Conservation (phyloP, 2,888 invertebrate genomes). For the Phyllotreta striolata region DNA sequence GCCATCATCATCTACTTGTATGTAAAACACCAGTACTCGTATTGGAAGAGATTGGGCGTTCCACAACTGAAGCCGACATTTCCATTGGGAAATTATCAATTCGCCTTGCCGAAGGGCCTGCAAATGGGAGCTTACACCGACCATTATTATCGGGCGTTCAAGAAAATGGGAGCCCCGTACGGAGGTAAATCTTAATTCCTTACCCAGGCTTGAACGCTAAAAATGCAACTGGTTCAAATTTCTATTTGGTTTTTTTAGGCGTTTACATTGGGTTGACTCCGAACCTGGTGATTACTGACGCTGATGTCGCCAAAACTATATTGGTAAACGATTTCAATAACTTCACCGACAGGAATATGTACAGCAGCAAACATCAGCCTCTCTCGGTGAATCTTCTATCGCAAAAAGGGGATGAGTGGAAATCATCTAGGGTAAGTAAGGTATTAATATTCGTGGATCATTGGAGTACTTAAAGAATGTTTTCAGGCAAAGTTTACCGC, state of each 20-base stretch:
- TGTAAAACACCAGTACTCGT: conserved; percentile 18
- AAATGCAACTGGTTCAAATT: too few species aligned
- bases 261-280: conserved; percentile 8
- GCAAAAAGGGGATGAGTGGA: conserved; percentile 4
- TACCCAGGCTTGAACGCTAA: too few species aligned
- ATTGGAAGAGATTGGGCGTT: conserved; percentile 26
- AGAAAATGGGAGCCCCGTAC: conserved; percentile 14
- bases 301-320: background rate
- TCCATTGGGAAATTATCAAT: conserved; percentile 23
- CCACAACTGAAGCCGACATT: conserved; percentile 26
- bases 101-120: conserved; percentile 24
- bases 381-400: background rate
- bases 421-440: background rate
- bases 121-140: conserved; percentile 17
- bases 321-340: conserved; percentile 1
- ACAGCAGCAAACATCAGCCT: background rate
- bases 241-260: background rate
- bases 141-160: conserved; percentile 24
- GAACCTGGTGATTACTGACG: background rate
- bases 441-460: too few species aligned
- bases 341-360: background rate
- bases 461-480: too few species aligned
- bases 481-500: background rate
- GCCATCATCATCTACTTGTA: background rate
- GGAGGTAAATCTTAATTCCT: conserved; percentile 20